phyloP scores from a whole-genome alignment of 2,888 invertebrate genomes.

The Rhagonycha lutea region DNA sequence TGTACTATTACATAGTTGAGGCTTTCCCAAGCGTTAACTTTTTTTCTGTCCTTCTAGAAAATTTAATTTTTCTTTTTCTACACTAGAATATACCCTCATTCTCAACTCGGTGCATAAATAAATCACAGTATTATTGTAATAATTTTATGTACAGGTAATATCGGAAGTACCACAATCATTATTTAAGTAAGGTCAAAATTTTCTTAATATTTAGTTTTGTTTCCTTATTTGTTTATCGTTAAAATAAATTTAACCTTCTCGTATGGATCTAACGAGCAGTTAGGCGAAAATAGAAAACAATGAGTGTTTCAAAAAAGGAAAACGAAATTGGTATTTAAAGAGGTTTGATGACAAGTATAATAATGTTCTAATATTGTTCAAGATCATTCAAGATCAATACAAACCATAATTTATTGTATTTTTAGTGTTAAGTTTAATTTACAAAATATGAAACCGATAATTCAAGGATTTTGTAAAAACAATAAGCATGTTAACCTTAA shows the following conservation, averaged over 20 bases:
- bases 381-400: not conserved
- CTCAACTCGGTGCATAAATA: not conserved
- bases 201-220: not conserved
- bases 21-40: no score
- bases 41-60: not conserved
- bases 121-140: not conserved
- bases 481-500: not conserved
- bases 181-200: not conserved
- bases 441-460: not conserved
- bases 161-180: no score
- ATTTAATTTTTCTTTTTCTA: not conserved
- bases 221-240: not conserved
- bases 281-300: not conserved
- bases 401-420: not conserved
- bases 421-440: not conserved
- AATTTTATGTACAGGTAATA: not conserved
- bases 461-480: conserved; percentile 13
- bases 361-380: not conserved
- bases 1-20: no score
- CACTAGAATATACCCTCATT: no score
- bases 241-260: not conserved
- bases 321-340: not conserved
- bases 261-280: not conserved
- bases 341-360: not conserved
- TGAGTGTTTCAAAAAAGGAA: not conserved